These are phyloP conservation scores for Geotria australis DNA, from an alignment of 2,797 vertebrate genomes.

Conservation along the genomic window DNA sequence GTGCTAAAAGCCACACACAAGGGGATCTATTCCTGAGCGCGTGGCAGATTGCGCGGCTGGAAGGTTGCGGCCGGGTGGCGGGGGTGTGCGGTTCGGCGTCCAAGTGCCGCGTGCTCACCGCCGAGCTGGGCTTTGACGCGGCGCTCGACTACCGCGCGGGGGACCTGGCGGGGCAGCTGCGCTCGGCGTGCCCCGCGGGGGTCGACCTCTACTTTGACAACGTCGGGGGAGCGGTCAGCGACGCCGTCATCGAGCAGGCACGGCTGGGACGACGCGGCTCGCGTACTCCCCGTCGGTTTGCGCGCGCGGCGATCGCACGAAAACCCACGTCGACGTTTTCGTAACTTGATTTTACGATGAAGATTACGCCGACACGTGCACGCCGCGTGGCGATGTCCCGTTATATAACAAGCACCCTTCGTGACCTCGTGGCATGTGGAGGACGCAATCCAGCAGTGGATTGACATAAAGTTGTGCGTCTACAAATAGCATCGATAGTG, in stretches of 20 bases:
- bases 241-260: constrained; percentile 53
- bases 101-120: constrained; percentile 40
- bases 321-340: not conserved
- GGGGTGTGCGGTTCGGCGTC: constrained; percentile 66
- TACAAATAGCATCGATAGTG: too few relatives aligned
- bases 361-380: too few relatives aligned
- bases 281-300: too few relatives aligned
- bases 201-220: constrained; percentile 88
- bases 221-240: constrained; percentile 55
- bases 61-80: constrained; percentile 49
- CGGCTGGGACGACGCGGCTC: not conserved
- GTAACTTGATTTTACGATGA: too few relatives aligned
- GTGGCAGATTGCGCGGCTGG: constrained; percentile 38
- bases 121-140: constrained; percentile 41
- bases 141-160: constrained; percentile 53
- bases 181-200: constrained; percentile 31
- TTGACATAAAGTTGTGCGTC: too few relatives aligned
- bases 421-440: too few relatives aligned
- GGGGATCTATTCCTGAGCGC: too few relatives aligned
- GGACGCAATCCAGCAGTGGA: too few relatives aligned
- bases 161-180: constrained; percentile 21
- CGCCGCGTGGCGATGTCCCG: too few relatives aligned
- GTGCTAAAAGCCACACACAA: too few relatives aligned
- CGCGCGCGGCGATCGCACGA: not conserved
- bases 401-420: too few relatives aligned